phyloP scores from a whole-genome alignment of 1,140 invertebrate genomes.

The Drosophila nebulosa region DNA sequence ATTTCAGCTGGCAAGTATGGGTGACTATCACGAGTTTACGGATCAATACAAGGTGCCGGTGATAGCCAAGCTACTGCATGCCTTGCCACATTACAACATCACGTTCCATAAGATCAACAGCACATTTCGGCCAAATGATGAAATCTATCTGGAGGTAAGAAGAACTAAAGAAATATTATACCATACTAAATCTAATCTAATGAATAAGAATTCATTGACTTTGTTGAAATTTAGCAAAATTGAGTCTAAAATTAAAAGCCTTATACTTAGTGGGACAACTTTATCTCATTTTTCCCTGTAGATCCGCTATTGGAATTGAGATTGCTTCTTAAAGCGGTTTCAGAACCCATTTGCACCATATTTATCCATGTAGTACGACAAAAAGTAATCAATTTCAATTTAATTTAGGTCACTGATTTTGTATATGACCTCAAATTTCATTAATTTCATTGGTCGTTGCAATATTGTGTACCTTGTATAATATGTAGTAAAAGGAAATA shows the following conservation, averaged over 20 bases:
- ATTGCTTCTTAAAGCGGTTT: no score
- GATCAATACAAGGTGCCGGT: slow-evolving; percentile 90
- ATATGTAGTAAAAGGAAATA: no score
- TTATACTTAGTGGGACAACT: no score
- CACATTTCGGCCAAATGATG: slow-evolving; percentile 93
- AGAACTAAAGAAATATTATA: no score
- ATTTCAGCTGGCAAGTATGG: slow-evolving; percentile 52
- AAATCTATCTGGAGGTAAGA: slow-evolving; percentile 93
- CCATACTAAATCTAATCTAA: neutral
- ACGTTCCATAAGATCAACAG: slow-evolving; percentile 93
- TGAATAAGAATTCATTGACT: no score
- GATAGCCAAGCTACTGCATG: slow-evolving; percentile 92
- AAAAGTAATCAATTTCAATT: neutral
- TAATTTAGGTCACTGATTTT: slow-evolving; percentile 2
- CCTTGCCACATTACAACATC: slow-evolving; percentile 93
- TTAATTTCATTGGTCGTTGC: neutral
- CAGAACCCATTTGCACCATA: neutral
- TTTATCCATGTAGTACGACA: neutral
- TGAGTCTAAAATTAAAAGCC: no score
- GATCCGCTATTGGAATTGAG: no score
- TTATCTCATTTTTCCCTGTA: no score
- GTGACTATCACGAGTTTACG: slow-evolving; percentile 81
- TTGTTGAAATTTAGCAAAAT: no score
- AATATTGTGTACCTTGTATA: neutral
- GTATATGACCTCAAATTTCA: neutral